phyloP scores from a whole-genome alignment of 2,888 invertebrate genomes.

The Athetis lepigone region DNA sequence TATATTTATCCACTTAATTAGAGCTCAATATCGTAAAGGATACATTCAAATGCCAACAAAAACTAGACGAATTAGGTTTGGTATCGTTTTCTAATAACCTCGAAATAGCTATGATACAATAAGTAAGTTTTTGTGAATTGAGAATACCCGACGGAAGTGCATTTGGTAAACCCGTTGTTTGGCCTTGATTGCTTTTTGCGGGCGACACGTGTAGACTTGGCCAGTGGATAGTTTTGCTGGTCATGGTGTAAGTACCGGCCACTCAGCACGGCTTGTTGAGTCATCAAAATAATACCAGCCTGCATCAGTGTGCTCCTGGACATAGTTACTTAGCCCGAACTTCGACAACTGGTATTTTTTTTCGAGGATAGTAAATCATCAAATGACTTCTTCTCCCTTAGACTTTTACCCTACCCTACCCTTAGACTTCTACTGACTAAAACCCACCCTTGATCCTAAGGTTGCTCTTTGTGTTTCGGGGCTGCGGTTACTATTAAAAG shows the following conservation, averaged over 20 bases:
- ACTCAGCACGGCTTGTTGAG: too few relatives aligned
- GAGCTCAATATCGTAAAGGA: slow-evolving; percentile 23
- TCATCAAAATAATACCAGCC: too few relatives aligned
- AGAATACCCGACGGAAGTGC: slow-evolving; percentile 63
- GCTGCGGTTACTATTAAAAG: too few relatives aligned
- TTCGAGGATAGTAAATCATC: too few relatives aligned
- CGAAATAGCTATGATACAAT: slow-evolving; percentile 27
- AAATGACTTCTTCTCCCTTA: too few relatives aligned
- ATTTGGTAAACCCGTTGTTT: slow-evolving; percentile 66
- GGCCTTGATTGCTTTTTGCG: slow-evolving; percentile 64
- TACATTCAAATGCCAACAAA: slow-evolving; percentile 30
- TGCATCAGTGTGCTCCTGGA: too few relatives aligned
- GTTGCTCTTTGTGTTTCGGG: too few relatives aligned
- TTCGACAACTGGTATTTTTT: too few relatives aligned
- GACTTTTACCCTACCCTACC: too few relatives aligned
- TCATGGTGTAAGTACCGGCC: slow-evolving; percentile 18
- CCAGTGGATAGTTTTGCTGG: slow-evolving; percentile 12
- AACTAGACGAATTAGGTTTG: slow-evolving; percentile 37
- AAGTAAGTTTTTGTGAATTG: slow-evolving; percentile 45
- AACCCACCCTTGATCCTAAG: too few relatives aligned
- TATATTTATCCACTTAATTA: slow-evolving; percentile 34
- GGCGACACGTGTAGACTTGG: slow-evolving; percentile 43
- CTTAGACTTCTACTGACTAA: too few relatives aligned
- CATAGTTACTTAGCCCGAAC: too few relatives aligned
- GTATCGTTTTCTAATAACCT: slow-evolving; percentile 56